Percentiles rank a stretch among this genome's conserved stretches.
phyloP scores from a whole-genome alignment of 2,113 vertebrate species.

The Anser brachyrhynchus region DNA sequence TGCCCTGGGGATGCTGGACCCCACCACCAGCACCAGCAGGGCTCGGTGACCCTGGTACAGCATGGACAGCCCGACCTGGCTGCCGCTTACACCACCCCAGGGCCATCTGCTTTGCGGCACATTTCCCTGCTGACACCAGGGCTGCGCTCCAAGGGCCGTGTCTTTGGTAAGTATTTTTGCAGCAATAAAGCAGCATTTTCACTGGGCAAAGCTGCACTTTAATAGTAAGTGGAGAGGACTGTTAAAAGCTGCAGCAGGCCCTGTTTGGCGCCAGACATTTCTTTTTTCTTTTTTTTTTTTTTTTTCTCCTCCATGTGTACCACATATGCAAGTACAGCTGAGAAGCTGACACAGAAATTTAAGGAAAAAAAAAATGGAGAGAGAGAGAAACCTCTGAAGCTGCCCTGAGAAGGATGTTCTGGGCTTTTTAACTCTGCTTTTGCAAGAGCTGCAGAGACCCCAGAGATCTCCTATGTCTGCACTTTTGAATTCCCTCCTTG shows the following conservation, averaged over 20 bases:
- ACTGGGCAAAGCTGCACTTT: slow-evolving; percentile 26
- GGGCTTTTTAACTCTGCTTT: slow-evolving; percentile 1
- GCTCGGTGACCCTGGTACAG: background rate
- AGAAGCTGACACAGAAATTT: slow-evolving; percentile 28
- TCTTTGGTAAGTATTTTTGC: slow-evolving; percentile 16
- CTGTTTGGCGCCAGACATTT: background rate
- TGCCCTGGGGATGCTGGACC: background rate
- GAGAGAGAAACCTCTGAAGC: background rate
- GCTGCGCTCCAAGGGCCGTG: background rate
- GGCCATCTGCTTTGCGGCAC: rapidly evolving
- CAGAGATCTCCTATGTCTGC: background rate
- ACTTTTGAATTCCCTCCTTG: background rate
- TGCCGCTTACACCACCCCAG: too few relatives aligned
- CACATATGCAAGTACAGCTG: slow-evolving; percentile 57
- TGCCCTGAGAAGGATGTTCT: background rate
- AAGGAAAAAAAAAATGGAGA: background rate
- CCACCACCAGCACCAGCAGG: rapidly evolving
- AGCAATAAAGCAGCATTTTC: slow-evolving; percentile 52
- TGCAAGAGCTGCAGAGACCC: background rate
- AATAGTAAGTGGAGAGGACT: slow-evolving; percentile 32
- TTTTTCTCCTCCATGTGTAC: slow-evolving; percentile 42
- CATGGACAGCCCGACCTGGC: background rate
- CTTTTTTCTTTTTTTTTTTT: slow-evolving; percentile 14
- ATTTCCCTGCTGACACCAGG: background rate
- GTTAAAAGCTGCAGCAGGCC: slow-evolving; percentile 56